Evolutionary conservation across 2,888 invertebrate genomes (phyloP), one percentile per base, ranked within the genome.

Genomic region (Dysmachus trigonus): DNA sequence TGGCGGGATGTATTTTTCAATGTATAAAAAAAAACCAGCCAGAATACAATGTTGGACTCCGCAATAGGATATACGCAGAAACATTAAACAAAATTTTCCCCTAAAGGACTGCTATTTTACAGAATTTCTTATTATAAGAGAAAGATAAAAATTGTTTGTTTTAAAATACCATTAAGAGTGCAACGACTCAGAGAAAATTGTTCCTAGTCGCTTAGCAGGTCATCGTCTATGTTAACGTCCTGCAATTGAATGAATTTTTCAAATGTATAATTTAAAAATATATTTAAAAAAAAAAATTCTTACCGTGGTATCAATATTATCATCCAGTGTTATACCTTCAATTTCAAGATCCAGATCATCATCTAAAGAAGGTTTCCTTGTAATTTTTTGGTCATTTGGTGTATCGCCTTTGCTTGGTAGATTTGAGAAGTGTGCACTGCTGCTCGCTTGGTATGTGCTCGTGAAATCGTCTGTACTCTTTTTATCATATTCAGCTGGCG

Each of bases 291-390:
- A 87, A 88, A 73, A 85, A 35, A 53, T 81, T 92, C 93, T 93
- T 92, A 95, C 96, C 91, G 94, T 94, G 85, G 95, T 94, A 91
- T 96, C 96, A 88, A 96, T 95, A 90, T 94, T 94, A 88, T 96
- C 96, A 91, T 97, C 97, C 35, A 98, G 92, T 88, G 95, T 95
- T 88, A 97, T 94, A 88, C 95, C 96, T 88, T 97, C 97, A 84
- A 98, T 94, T 91, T 98, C 98, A 79, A 96, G 92, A 90, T 98
- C 97, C 62, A 97, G 92, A 90, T 98, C 97, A 90, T 94, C 89
- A 90, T 97, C 97, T 71, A 97, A 92, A 33, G 82, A 82, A 7
- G 30, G 35, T 41, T 38, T 84, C n/a, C 72, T 84, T n/a, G 13
- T 30, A 2, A 41, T 8, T 72, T 72, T 72, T 7, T 27, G 7